Conservation (phyloP, 2,888 invertebrate genomes). For the Anagyrus pseudococci region DNA sequence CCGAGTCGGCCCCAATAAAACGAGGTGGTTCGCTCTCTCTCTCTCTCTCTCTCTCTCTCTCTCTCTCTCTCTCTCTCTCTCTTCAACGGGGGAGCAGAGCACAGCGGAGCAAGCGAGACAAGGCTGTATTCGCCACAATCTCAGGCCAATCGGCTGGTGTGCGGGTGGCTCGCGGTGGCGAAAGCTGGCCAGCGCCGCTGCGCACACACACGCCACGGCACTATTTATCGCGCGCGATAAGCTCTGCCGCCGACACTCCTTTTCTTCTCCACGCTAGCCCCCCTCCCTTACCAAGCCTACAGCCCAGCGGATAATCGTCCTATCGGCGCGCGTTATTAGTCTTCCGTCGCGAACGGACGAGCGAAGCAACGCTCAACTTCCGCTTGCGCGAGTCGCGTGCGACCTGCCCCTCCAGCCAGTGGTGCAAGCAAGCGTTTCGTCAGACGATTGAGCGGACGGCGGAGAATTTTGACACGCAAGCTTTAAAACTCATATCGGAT, state of each 20-base stretch:
- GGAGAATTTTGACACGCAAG: neutral
- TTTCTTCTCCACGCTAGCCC: slow-evolving; percentile 4
- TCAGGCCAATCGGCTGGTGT: slow-evolving; percentile 24
- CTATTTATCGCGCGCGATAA: slow-evolving; percentile 40
- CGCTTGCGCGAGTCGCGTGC: slow-evolving; percentile 9
- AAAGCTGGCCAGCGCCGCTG: too few relatives aligned
- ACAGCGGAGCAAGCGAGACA: slow-evolving; percentile 21
- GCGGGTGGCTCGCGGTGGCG: slow-evolving; percentile 18
- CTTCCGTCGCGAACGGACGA: slow-evolving; percentile 18
- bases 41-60: too few relatives aligned
- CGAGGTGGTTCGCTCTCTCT: too few relatives aligned
- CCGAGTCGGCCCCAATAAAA: slow-evolving; percentile 14
- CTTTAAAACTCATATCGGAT: neutral
- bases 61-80: too few relatives aligned
- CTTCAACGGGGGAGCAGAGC: neutral
- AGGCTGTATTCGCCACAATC: slow-evolving; percentile 39
- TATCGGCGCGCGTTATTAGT: slow-evolving; percentile 22
- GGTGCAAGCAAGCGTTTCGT: neutral
- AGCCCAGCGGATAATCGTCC: neutral
- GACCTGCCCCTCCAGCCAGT: neutral
- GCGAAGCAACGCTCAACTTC: too few relatives aligned
- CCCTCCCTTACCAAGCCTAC: neutral
- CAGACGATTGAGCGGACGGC: neutral
- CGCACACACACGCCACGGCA: slow-evolving; percentile 31
- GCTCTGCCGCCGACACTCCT: slow-evolving; percentile 21